Conservation (phyloP, 2,888 invertebrate genomes). For the Campopleginae sp. region DNA sequence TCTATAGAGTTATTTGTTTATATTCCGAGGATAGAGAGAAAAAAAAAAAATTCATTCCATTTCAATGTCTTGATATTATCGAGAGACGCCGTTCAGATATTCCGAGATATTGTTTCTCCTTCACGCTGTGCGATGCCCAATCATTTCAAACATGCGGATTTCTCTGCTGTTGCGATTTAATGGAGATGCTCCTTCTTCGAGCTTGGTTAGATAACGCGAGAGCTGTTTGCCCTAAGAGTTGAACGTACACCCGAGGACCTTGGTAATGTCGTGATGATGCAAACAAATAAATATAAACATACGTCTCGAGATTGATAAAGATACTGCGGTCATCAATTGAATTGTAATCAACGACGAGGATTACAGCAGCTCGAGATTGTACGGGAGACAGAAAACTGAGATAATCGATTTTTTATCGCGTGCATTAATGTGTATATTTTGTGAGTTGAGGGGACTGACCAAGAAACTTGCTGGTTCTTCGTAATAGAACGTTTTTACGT, state of each 20-base stretch:
- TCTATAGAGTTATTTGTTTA: background rate
- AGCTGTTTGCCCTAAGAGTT: background rate
- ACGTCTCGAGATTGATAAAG: slow-evolving; percentile 32
- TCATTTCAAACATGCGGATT: background rate
- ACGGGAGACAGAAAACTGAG: slow-evolving; percentile 11
- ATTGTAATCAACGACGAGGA: slow-evolving; percentile 38
- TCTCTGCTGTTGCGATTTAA: slow-evolving; percentile 4
- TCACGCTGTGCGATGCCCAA: background rate
- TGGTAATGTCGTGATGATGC: slow-evolving; percentile 25
- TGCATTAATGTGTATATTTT: background rate
- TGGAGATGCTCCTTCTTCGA: slow-evolving; percentile 13
- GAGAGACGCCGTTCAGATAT: too few relatives aligned
- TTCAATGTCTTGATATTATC: too few relatives aligned
- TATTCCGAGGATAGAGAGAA: background rate
- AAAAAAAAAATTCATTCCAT: too few relatives aligned
- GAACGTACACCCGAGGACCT: slow-evolving; percentile 20
- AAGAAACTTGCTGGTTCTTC: background rate
- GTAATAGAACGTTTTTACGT: background rate
- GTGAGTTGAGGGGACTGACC: background rate
- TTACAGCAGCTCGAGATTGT: slow-evolving; percentile 29
- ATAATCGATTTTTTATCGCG: background rate
- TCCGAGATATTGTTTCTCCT: background rate
- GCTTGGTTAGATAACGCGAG: slow-evolving; percentile 28
- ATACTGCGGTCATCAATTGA: slow-evolving; percentile 31
- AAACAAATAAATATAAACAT: slow-evolving; percentile 35